phyloP scores from a whole-genome alignment of 2,113 vertebrate genomes.

The Neodontobutis hainanensis region DNA sequence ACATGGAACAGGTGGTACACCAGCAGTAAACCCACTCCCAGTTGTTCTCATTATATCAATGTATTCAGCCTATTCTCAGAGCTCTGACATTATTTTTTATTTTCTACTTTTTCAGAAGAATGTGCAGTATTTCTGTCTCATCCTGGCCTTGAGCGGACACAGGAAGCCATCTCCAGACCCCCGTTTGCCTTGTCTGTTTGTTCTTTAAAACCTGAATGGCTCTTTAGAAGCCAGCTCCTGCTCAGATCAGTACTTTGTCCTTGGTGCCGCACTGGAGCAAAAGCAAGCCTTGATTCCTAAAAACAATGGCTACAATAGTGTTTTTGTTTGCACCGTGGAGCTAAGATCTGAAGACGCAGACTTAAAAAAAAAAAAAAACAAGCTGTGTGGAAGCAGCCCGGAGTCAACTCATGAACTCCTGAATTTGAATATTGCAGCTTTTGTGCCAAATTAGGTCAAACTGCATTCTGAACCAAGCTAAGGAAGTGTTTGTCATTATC shows the following conservation, averaged over 20 bases:
- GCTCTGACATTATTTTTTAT: neutral
- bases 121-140: conserved; percentile 9
- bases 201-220: neutral
- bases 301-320: conserved; percentile 33
- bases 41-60: conserved; percentile 2
- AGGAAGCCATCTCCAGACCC: conserved; percentile 8
- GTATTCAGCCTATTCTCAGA: conserved; percentile 25
- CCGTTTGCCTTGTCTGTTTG: conserved; percentile 4
- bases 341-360: conserved; percentile 28
- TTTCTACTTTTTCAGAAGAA: conserved; percentile 10
- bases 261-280: conserved; percentile 21
- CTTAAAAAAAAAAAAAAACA: conserved; percentile 15
- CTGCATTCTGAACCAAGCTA: neutral
- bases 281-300: conserved; percentile 36
- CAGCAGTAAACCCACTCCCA: conserved; percentile 9
- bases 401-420: conserved; percentile 20
- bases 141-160: conserved; percentile 16
- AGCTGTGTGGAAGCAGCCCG: conserved; percentile 8
- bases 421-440: neutral
- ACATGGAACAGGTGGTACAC: conserved; percentile 22
- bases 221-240: conserved; percentile 9
- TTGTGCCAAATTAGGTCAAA: neutral
- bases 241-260: conserved; percentile 14
- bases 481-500: no score
- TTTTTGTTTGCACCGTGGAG: conserved; percentile 37